These are phyloP conservation scores for Drosophila maculinotata DNA, from an alignment of 2,888 invertebrate genomes.

Conservation along the genomic window DNA sequence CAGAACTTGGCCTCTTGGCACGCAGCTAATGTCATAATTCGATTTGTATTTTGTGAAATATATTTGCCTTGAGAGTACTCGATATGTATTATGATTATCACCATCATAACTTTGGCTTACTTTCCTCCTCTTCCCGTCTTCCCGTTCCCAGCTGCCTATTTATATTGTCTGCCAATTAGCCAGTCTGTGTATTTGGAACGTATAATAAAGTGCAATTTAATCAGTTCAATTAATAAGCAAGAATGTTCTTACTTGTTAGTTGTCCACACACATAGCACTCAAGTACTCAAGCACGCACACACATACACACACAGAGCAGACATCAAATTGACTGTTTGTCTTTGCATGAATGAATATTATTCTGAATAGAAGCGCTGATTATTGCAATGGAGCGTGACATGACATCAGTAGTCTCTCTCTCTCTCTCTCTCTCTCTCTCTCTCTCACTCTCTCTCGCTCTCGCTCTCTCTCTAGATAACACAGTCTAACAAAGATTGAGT, in stretches of 20 bases:
- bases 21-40: slow-evolving; percentile 54
- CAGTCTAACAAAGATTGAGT: too few relatives aligned
- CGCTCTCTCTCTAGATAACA: too few relatives aligned
- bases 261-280: background rate
- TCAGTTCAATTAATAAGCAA: slow-evolving; percentile 74
- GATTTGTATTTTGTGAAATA: slow-evolving; percentile 45
- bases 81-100: slow-evolving; percentile 50
- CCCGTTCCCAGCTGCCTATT: background rate
- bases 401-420: background rate
- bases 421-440: too few relatives aligned
- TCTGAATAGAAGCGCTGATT: slow-evolving; percentile 48
- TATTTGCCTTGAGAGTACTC: slow-evolving; percentile 25
- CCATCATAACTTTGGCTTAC: slow-evolving; percentile 37
- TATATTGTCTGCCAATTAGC: slow-evolving; percentile 2
- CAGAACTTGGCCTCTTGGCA: slow-evolving; percentile 16
- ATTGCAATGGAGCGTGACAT: slow-evolving; percentile 15
- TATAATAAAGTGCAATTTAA: slow-evolving; percentile 61
- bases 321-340: slow-evolving; percentile 39
- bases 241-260: slow-evolving; percentile 18
- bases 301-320: background rate
- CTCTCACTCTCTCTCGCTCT: too few relatives aligned
- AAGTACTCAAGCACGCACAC: background rate
- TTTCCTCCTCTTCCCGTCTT: background rate
- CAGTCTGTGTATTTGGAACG: slow-evolving; percentile 1
- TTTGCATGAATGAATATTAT: slow-evolving; percentile 17